Conservation (phyloP, 1,140 invertebrate genomes). For the Ganaspis sp. region DNA sequence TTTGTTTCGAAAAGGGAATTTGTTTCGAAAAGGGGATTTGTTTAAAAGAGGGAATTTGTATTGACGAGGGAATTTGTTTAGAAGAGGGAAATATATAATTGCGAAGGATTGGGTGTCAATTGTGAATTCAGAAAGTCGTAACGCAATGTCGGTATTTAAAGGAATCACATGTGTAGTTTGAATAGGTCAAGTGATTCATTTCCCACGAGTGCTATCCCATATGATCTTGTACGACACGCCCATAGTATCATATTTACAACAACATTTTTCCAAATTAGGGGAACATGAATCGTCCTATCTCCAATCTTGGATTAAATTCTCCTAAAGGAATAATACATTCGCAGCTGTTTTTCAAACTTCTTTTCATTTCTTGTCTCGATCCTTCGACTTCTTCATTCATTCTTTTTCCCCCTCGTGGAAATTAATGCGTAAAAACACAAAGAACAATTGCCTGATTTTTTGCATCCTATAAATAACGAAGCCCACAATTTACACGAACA, state of each 20-base stretch:
- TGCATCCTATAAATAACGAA: too few relatives aligned
- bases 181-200: conserved; percentile 27
- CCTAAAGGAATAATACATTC: background rate
- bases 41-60: too few relatives aligned
- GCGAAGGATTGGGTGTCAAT: background rate
- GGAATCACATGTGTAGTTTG: conserved; percentile 23
- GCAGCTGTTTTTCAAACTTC: background rate
- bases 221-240: conserved; percentile 26
- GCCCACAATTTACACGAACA: too few relatives aligned
- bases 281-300: conserved; percentile 16
- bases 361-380: background rate
- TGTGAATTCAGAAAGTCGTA: conserved; percentile 13
- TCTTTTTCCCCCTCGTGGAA: too few relatives aligned
- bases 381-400: background rate
- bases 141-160: conserved; percentile 25
- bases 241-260: conserved; percentile 28
- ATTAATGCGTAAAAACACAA: too few relatives aligned
- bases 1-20: too few relatives aligned
- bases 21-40: too few relatives aligned
- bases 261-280: conserved; percentile 16
- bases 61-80: too few relatives aligned
- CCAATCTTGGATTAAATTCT: background rate
- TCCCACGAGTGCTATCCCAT: conserved; percentile 26
- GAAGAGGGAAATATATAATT: too few relatives aligned
- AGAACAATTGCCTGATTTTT: too few relatives aligned